Percentiles rank a stretch among this genome's conserved stretches.
Evolutionary conservation across 2,113 vertebrate genomes (phyloP).

Genomic region (Pluvialis apricaria): DNA sequence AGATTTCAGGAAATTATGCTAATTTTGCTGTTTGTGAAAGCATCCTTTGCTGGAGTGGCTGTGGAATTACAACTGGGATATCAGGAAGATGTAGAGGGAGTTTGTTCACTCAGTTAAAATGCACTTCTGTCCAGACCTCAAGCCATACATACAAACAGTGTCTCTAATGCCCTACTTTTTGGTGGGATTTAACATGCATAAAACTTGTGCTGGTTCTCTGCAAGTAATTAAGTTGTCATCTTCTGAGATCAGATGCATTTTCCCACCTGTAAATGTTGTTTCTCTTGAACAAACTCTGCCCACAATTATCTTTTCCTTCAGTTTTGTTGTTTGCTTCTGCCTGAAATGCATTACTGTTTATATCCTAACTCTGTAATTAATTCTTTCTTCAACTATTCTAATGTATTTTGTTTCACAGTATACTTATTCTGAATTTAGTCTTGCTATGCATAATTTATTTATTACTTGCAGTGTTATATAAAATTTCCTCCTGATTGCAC

Average conservation of each 20-base stretch:
- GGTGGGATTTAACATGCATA: not conserved
- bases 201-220: slow-evolving; percentile 1
- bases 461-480: slow-evolving; percentile 62
- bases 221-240: not conserved
- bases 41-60: not conserved
- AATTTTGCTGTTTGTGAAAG: not conserved
- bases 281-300: slow-evolving; percentile 16
- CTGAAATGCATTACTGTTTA: slow-evolving; percentile 55
- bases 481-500: slow-evolving; percentile 59
- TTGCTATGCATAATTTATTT: slow-evolving; percentile 60
- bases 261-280: slow-evolving; percentile 35
- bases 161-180: not conserved
- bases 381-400: slow-evolving; percentile 34
- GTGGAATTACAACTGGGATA: not conserved
- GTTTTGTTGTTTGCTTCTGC: slow-evolving; percentile 51
- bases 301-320: slow-evolving; percentile 33
- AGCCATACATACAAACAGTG: not conserved
- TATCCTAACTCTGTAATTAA: slow-evolving; percentile 45
- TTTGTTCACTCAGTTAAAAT: not conserved
- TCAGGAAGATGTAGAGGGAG: not conserved
- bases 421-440: slow-evolving; percentile 56
- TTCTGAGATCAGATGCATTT: not conserved
- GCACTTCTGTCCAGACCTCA: not conserved
- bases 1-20: not conserved
- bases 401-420: slow-evolving; percentile 61